Percentiles rank a stretch among this genome's conserved stretches.
phyloP scores from a whole-genome alignment of 2,797 vertebrate genomes.

The Apodemus agrarius region DNA sequence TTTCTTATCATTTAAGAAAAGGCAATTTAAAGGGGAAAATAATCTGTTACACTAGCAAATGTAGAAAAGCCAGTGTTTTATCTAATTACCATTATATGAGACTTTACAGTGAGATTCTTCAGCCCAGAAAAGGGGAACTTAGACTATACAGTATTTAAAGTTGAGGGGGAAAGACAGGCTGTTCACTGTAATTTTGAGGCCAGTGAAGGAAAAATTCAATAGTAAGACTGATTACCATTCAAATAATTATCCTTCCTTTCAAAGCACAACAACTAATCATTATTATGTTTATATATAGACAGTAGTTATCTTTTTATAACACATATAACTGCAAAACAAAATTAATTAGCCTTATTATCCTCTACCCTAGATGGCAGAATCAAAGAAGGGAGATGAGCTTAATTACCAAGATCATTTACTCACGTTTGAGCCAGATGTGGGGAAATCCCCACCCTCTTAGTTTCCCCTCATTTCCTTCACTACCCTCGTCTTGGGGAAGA shows the following conservation, averaged over 20 bases:
- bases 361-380: slow-evolving; percentile 47
- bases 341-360: slow-evolving; percentile 63
- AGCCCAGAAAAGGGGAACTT: slow-evolving; percentile 26
- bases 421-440: neutral
- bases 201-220: slow-evolving; percentile 53
- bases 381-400: slow-evolving; percentile 42
- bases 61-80: slow-evolving; percentile 49
- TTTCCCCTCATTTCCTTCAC: neutral
- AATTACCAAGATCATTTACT: slow-evolving; percentile 30
- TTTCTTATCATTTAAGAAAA: slow-evolving; percentile 51
- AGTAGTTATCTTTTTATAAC: slow-evolving; percentile 37
- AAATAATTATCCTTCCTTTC: slow-evolving; percentile 64
- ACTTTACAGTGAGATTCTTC: slow-evolving; percentile 50
- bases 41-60: slow-evolving; percentile 38
- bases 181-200: slow-evolving; percentile 47
- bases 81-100: neutral
- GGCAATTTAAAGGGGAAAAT: slow-evolving; percentile 36
- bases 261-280: slow-evolving; percentile 49
- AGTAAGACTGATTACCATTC: slow-evolving; percentile 35
- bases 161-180: neutral
- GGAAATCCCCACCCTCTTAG: neutral
- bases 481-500: neutral
- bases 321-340: slow-evolving; percentile 57
- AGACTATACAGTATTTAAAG: neutral
- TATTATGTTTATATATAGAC: slow-evolving; percentile 46